phyloP scores from a whole-genome alignment of 2,888 invertebrate genomes.

The Harpalus rubripes region DNA sequence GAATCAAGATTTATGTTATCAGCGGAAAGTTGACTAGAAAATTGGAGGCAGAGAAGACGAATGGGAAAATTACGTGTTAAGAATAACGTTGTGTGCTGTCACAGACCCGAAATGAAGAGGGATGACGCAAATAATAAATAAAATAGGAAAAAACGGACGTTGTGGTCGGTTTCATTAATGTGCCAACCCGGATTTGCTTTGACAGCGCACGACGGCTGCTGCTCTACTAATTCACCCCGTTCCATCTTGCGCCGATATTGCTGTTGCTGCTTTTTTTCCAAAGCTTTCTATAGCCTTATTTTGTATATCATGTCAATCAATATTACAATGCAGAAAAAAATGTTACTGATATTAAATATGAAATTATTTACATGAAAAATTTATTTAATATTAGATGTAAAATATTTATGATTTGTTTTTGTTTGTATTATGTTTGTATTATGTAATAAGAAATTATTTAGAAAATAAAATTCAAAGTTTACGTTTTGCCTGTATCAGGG shows the following conservation, averaged over 20 bases:
- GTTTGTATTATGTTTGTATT: too few relatives aligned
- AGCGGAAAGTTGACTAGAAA: constrained; percentile 63
- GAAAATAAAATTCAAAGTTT: too few relatives aligned
- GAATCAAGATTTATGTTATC: constrained; percentile 62
- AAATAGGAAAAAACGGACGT: constrained; percentile 41
- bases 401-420: too few relatives aligned
- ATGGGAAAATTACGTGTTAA: constrained; percentile 65
- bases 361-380: too few relatives aligned
- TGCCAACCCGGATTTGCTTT: constrained; percentile 12
- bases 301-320: too few relatives aligned
- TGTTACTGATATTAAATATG: too few relatives aligned
- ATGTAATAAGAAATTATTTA: too few relatives aligned
- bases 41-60: constrained; percentile 60
- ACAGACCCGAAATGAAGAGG: constrained; percentile 36
- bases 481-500: too few relatives aligned
- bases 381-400: too few relatives aligned
- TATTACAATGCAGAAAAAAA: too few relatives aligned
- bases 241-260: not conserved
- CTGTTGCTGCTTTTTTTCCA: not conserved
- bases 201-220: constrained; percentile 8
- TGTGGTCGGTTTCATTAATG: constrained; percentile 42
- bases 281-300: too few relatives aligned
- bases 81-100: constrained; percentile 54
- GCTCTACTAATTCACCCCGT: constrained; percentile 13
- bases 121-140: constrained; percentile 49